phyloP scores from a whole-genome alignment of 1,140 invertebrate genomes.

The Anoplophora glabripennis region DNA sequence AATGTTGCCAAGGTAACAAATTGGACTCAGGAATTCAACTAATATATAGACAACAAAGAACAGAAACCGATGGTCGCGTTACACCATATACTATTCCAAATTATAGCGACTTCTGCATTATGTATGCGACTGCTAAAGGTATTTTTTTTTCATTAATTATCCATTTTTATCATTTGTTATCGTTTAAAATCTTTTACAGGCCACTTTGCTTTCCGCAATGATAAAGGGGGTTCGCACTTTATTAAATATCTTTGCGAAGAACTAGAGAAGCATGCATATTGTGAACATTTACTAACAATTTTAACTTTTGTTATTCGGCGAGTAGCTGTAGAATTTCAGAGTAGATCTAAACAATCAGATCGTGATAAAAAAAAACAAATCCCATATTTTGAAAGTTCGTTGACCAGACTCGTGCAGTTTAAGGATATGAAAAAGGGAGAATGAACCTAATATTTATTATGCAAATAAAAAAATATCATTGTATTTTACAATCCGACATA shows the following conservation, averaged over 20 bases:
- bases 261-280: not conserved
- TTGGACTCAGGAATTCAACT: constrained; percentile 2
- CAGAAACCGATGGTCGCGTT: not conserved
- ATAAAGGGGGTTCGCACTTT: not conserved
- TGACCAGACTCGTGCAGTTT: constrained; percentile 1
- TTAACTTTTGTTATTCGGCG: not conserved
- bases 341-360: not conserved
- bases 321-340: constrained; percentile 8
- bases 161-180: not conserved
- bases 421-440: too few species aligned
- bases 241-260: constrained; percentile 1
- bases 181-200: not conserved
- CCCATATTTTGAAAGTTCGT: constrained; percentile 2
- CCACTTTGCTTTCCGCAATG: constrained; percentile 2
- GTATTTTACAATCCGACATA: too few species aligned
- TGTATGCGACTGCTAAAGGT: constrained; percentile 9
- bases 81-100: constrained; percentile 4
- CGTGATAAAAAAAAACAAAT: constrained; percentile 4
- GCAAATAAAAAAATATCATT: too few species aligned
- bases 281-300: constrained; percentile 2
- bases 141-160: not conserved
- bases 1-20: not conserved
- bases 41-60: not conserved
- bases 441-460: too few species aligned
- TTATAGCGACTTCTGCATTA: constrained; percentile 1